Evolutionary conservation across 2,797 vertebrate species (phyloP), one percentile per base, ranked within the genome.

Genomic region (Acrossocheilus fasciatus): DNA sequence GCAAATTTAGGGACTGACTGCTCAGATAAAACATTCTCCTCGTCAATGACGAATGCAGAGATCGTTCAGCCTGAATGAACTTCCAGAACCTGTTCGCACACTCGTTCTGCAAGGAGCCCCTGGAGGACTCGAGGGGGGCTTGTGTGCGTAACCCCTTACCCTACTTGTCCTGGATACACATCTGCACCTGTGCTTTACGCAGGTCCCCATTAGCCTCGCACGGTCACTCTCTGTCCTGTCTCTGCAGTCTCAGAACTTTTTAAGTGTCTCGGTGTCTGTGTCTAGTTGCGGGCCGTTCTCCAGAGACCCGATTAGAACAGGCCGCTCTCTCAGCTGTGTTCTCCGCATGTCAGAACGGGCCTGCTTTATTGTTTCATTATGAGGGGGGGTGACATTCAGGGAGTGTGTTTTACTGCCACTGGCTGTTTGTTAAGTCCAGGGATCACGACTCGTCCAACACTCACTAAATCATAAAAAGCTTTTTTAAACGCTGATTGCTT

Each of bases 361-460:
- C 93, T 93, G 91, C 76, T 95, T 95, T 96, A 96, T 94, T 92
- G 89, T 86, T 89, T 85, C 82, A 89, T 88, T 88, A 88, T 88
- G 77, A 50, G 45, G 92, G 92, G 88, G 92, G 92, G 93, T 91
- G 93, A 93, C 94, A 95, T 93, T 92, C 93, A 91, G 92, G 88
- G 89, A 94, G 94, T 88, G 92, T 94, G 92, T 95, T 96, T 95
- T 95, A 96, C 95, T 94, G 95, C 95, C 94, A 95, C 94, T 93
- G 94, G 93, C 95, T 93, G 95, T 95, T 95, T 92, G 94, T 93
- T 92, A 93, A 94, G 93, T 91, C 90, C 91, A 92, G 91, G 94
- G 95, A 94, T 95, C 93, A 90, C 34, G 88, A 92, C 91, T 93
- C 88, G 89, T 93, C 91, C 89, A 92, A 93, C 93, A 83, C 81